These are phyloP conservation scores for Rhombomys opimus DNA, from an alignment of 2,113 vertebrate species.

Conservation along the genomic window DNA sequence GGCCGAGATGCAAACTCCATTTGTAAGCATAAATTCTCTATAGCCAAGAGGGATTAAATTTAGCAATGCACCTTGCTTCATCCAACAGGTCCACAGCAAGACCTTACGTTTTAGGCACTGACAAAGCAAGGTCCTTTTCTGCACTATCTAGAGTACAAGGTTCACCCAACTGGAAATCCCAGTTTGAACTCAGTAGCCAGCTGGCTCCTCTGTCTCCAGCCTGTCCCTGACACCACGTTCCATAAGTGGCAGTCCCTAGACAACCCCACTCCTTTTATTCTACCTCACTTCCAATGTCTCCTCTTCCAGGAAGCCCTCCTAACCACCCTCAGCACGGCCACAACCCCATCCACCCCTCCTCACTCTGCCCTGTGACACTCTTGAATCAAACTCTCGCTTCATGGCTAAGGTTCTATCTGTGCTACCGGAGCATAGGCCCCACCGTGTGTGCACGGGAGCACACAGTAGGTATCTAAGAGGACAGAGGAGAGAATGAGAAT, in stretches of 20 bases:
- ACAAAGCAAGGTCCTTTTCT: neutral
- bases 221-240: neutral
- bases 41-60: neutral
- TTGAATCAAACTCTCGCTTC: neutral
- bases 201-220: neutral
- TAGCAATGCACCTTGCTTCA: neutral
- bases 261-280: neutral
- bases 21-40: neutral
- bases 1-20: too few species aligned
- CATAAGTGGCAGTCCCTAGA: neutral
- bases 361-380: neutral
- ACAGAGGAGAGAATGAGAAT: neutral
- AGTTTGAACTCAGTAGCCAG: neutral
- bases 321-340: neutral
- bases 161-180: neutral
- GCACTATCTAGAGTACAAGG: too few species aligned
- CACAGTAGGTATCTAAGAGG: neutral
- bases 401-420: neutral
- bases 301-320: constrained; percentile 38
- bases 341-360: neutral
- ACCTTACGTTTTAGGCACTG: neutral
- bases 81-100: neutral
- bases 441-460: neutral
- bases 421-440: neutral
- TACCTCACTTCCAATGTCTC: neutral